Base-by-base conservation (phyloP, 2,113 vertebrate species). In the Jaculus jaculus region DNA sequence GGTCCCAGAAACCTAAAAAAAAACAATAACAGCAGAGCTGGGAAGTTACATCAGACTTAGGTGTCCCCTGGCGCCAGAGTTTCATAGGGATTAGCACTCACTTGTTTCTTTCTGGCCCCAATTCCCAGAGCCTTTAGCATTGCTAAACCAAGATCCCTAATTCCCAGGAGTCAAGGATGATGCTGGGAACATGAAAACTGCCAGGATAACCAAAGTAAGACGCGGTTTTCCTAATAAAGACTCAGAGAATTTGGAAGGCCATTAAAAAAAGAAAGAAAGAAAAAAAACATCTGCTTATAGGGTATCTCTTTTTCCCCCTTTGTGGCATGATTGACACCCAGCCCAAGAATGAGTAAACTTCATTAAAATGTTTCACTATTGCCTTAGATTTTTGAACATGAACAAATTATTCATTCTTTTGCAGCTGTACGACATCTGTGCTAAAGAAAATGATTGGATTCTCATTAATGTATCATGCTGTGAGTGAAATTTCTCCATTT, bases 1-100 rank as follows among this genome's bases (percentile, higher is more conserved):
- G 72, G n/a, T n/a, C n/a, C n/a, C n/a, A n/a, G 47, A 78, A 32
- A 30, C 30, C 61, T 74, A n/a, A 42, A 83, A n/a, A 42, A 83
- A 37, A 79, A 32, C 5, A 63, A 20, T 71, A 4, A 34, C 34
- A 42, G n/a, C n/a, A 42, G 13, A 20, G n/a, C 39, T 60, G 51
- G 94, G 79, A 90, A 93, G 89, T 93, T 68, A 60, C 13, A 28
- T 89, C 89, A 93, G 92, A 92, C 42, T 58, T 12, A 78, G 71
- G 72, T 89, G 75, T 58, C 65, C 24, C 16, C 2, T 17, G 47
- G 42, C 75, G n/a, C 3, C n/a, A 51, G 24, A 3, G 4, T 83
- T 93, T 42, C 72, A 51, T 0, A 0, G 75, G 47, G 39, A 90
- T 85, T 47, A 87, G 15, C 28, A 72, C 51, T 58, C 69, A n/a